Conservation (phyloP, 1,140 invertebrate species). For the Drosophila rufa region DNA sequence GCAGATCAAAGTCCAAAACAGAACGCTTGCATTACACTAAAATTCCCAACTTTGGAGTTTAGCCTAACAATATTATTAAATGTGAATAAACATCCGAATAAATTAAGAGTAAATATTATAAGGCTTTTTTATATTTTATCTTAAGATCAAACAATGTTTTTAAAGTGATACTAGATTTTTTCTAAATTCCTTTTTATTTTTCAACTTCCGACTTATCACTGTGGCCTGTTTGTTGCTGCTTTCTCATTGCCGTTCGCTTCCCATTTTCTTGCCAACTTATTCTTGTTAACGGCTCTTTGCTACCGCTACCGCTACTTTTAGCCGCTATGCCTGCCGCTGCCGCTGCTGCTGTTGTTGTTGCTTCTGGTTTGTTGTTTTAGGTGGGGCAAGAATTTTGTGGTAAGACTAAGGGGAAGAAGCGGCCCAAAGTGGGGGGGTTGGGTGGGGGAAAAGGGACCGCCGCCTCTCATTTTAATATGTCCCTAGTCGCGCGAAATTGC, state of each 20-base stretch:
- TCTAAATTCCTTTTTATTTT: not conserved
- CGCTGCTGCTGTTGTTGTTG: constrained; percentile 27
- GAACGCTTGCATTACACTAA: no score
- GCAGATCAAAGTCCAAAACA: no score
- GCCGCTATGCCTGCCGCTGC: constrained; percentile 26
- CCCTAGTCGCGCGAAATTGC: constrained; percentile 81
- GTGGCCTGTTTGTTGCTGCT: constrained; percentile 20
- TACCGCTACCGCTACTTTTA: constrained; percentile 60
- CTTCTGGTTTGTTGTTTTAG: constrained; percentile 64
- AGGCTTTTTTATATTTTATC: not conserved
- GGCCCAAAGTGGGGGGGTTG: not conserved
- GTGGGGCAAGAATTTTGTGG: constrained; percentile 44
- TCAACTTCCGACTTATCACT: not conserved
- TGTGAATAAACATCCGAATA: not conserved
- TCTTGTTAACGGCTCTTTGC: constrained; percentile 76
- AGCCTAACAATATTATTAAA: no score
- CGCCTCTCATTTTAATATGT: constrained; percentile 75
- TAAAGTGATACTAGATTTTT: not conserved
- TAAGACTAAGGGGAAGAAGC: not conserved
- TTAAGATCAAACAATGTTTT: not conserved
- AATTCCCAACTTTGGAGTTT: no score
- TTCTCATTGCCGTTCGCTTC: constrained; percentile 12
- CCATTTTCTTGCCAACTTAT: constrained; percentile 65
- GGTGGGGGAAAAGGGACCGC: constrained; percentile 10
- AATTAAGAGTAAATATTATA: not conserved